These are phyloP conservation scores for Cebus imitator DNA, from an alignment of 2,113 vertebrate species.

Conservation along the genomic window DNA sequence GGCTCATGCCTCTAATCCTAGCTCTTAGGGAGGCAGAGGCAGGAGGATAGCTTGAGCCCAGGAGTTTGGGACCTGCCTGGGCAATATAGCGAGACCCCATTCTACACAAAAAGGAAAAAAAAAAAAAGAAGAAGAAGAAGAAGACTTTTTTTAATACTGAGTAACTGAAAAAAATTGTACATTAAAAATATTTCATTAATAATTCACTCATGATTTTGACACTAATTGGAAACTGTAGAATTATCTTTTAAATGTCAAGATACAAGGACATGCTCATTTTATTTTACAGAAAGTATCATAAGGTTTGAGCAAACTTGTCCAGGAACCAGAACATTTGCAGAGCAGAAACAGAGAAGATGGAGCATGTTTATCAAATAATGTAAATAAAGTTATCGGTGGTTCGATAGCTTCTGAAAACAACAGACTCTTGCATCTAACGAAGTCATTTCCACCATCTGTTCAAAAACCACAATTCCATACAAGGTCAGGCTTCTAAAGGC, in stretches of 20 bases:
- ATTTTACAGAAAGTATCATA: background rate
- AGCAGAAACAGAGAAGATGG: background rate
- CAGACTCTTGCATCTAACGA: background rate
- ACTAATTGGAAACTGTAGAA: background rate
- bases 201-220: background rate
- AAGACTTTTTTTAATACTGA: background rate
- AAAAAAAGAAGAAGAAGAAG: too few species aligned
- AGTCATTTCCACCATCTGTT: background rate
- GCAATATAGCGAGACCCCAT: too few species aligned
- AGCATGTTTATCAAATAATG: slow-evolving; percentile 8
- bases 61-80: too few species aligned
- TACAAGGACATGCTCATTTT: background rate
- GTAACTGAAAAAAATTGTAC: background rate
- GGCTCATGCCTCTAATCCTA: too few species aligned
- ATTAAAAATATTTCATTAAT: background rate
- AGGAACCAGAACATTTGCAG: background rate
- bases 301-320: background rate
- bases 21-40: too few species aligned
- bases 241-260: background rate
- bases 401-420: slow-evolving; percentile 14
- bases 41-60: too few species aligned
- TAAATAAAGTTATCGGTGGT: slow-evolving; percentile 7
- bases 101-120: too few species aligned
- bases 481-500: background rate
- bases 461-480: background rate